Percentiles rank a stretch among this genome's conserved stretches.
Evolutionary conservation across 2,113 vertebrate genomes (phyloP).

Genomic region (Gracilinanus agilis): DNA sequence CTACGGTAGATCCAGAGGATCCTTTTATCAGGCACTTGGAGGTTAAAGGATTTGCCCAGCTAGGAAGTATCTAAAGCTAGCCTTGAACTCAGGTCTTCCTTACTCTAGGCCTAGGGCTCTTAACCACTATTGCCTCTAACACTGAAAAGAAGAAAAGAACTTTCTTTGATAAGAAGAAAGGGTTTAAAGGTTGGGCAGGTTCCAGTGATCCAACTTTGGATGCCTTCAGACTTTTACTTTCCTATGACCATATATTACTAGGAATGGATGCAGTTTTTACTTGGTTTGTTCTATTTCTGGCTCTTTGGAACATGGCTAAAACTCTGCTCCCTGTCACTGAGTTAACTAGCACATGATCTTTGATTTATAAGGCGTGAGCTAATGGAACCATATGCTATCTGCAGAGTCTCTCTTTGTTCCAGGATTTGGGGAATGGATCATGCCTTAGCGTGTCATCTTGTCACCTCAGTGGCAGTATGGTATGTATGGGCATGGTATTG

Average conservation of each 20-base stretch:
- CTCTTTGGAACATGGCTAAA: neutral
- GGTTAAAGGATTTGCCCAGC: too few relatives aligned
- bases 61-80: too few relatives aligned
- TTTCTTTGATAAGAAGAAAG: neutral
- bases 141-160: neutral
- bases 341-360: neutral
- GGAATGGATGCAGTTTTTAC: neutral
- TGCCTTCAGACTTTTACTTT: neutral
- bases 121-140: too few relatives aligned
- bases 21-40: too few relatives aligned
- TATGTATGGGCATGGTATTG: neutral
- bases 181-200: neutral
- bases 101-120: too few relatives aligned
- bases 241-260: neutral
- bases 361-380: neutral
- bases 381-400: neutral
- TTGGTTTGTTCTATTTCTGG: neutral
- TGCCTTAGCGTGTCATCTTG: neutral
- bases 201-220: neutral
- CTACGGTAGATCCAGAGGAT: too few relatives aligned
- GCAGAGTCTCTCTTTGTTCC: neutral
- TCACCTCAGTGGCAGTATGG: neutral
- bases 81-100: too few relatives aligned
- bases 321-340: neutral
- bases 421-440: neutral